Base-by-base conservation (phyloP, 2,888 invertebrate species). In the Ornithoptera alexandrae region DNA sequence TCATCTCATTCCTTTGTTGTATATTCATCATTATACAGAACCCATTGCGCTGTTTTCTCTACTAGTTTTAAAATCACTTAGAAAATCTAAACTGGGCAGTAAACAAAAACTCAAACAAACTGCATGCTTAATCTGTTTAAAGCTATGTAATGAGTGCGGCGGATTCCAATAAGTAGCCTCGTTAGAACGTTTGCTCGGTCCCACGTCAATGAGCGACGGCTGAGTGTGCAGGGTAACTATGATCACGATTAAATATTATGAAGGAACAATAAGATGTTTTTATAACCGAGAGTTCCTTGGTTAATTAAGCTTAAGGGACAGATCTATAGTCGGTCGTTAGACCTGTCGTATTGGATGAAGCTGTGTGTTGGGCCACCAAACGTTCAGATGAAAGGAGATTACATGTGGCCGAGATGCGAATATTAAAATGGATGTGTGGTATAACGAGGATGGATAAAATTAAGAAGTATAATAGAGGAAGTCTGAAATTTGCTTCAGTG, bases 81-180 rank as follows among this genome's bases (percentile, higher is more conserved):
- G 61, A 15, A 42, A 67, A 53, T 66, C 61, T 61, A 67, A 61
- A 67, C 50, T 53, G 7, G 42, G 30, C 50, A 17, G 20, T 61
- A n/a, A 36, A 61, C 39, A 61, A 67, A 61, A 67, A 67, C 39
- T 20, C 12, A 18, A 61, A 24, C 46, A 24, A 66, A 67, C 67
- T 50, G 61, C 60, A 61, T 67, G 67, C 22, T 67, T 61, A 53
- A 67, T 67, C 36, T 67, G 30, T 50, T 67, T 61, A 50, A 30
- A 61, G 61, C 67, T 50, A 50, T 12, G 53, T 67, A 61, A 67
- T 61, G 42, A 67, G 67, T 61, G 36, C 30, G 36, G 68, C 59
- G 68, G 72, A 76, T 75, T 75, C 76, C 74, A 68, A 65, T 61
- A 67, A 67, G 71, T 71, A 67, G 60, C 72, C 74, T 79, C 75